Conservation (phyloP, 2,113 vertebrate species). For the Peromyscus maniculatus region DNA sequence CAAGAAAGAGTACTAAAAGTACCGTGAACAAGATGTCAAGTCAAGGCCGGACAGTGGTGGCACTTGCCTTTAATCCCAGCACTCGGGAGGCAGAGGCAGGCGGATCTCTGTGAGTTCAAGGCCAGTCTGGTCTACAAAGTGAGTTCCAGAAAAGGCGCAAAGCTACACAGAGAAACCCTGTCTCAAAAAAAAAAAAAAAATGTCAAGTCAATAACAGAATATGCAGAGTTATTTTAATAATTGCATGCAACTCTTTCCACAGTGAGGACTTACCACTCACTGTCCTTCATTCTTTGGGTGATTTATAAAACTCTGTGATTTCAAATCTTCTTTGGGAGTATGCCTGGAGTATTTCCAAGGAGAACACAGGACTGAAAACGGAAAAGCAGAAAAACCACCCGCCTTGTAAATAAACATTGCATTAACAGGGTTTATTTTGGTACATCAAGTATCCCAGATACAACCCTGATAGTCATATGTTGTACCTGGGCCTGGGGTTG, state of each 20-base stretch:
- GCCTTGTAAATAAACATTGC: not conserved
- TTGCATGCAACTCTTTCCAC: not conserved
- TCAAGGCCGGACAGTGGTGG: too few relatives aligned
- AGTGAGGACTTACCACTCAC: not conserved
- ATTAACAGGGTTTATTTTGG: not conserved
- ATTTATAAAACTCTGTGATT: constrained; percentile 32
- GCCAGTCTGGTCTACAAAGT: too few relatives aligned
- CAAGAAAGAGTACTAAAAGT: not conserved
- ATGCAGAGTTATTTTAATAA: not conserved
- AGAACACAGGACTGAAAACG: not conserved
- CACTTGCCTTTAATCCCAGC: too few relatives aligned
- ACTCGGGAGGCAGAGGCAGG: too few relatives aligned
- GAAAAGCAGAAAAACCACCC: not conserved
- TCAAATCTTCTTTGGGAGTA: not conserved
- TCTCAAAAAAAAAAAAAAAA: not conserved
- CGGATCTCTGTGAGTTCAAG: too few relatives aligned
- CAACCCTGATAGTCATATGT: not conserved
- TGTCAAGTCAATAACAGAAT: not conserved
- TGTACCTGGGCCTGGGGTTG: not conserved
- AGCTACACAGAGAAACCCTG: too few relatives aligned
- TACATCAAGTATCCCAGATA: not conserved
- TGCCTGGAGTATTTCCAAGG: not conserved
- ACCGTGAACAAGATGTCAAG: not conserved
- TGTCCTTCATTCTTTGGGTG: not conserved
- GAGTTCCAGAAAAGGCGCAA: too few relatives aligned